Base-by-base conservation (phyloP, 2,888 invertebrate species). In the Drosophila affinis region DNA sequence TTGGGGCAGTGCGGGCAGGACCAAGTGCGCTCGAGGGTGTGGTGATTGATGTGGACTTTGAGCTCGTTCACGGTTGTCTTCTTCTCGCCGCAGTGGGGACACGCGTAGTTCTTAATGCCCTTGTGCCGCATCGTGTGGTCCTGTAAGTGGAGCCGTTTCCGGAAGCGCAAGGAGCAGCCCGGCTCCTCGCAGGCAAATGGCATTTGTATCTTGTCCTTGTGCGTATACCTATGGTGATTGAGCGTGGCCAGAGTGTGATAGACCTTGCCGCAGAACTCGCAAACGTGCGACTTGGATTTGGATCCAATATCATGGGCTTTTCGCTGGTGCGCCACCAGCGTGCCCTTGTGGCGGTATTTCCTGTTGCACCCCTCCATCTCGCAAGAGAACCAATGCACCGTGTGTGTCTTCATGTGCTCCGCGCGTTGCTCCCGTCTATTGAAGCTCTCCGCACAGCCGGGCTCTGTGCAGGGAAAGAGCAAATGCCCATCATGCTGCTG, bases 71-170 rank as follows among this genome's bases (percentile, higher is more conserved):
- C 75, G 0, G 91, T 91, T 0, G 90, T 90, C 65, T 91, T 91
- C 3, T 77, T 80, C 77, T 88, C 75, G 45, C 90, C 91, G 57
- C 91, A 91, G 32, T 88, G 78, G 0, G 91, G 83, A 18, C 91
- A 91, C 10, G 73, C 75, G 18, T 82, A 91, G 67, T 91, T 91
- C 53, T 90, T 90, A 3, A 91, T 90, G 2, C 91, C 91, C 2
- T 89, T 87, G 62, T 91, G 91, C 0, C 91, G 91, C 81, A 91
- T 81, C 77, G 85, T 79, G 34, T 91, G 92, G 9, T 90, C 81
- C 53, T 86, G 90, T 0, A 91, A 76, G 51, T 90, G 81, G 17
- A 90, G 83, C 21, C 83, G 87, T 48, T 74, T 91, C 9, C 85
- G 78, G 47, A 90, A 91, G 9, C 88, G 80, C 34, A 85, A 76